phyloP scores from a whole-genome alignment of 2,888 invertebrate genomes.

The Apamea anceps region DNA sequence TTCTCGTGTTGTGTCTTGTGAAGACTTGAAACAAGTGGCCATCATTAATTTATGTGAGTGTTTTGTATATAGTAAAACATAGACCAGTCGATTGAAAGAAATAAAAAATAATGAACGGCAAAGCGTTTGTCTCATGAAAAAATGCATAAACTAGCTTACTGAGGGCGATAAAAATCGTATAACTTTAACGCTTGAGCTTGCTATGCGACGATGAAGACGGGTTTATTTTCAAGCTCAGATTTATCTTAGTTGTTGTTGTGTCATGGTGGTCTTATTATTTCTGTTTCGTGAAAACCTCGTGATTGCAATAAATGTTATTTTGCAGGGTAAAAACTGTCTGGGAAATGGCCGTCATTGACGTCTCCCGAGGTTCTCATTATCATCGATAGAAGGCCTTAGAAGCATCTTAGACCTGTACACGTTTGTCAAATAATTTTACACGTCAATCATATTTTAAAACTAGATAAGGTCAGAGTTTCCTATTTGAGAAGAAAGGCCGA shows the following conservation, averaged over 20 bases:
- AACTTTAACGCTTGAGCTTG: conserved; percentile 19
- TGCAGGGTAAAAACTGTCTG: not conserved
- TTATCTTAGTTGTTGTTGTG: not conserved
- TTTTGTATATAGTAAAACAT: conserved; percentile 17
- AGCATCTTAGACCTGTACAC: not conserved
- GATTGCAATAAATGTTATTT: not conserved
- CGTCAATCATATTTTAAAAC: no score
- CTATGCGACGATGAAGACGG: not conserved
- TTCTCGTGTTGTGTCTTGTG: not conserved
- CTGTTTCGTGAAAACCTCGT: not conserved
- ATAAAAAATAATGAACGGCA: conserved; percentile 38
- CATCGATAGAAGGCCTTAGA: not conserved
- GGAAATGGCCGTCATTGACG: not conserved
- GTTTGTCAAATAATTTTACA: not conserved
- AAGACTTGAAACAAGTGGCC: not conserved
- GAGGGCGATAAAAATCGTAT: conserved; percentile 36
- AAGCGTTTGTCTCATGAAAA: conserved; percentile 27
- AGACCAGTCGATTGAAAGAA: conserved; percentile 7
- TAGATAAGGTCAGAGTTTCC: no score
- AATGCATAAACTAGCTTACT: conserved; percentile 39
- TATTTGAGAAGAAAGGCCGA: no score
- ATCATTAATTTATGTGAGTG: conserved; percentile 15
- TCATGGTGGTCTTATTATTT: not conserved
- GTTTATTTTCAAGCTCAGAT: conserved; percentile 27
- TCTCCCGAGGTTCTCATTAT: not conserved